Percentiles rank a stretch among this genome's conserved stretches.
Conservation (phyloP, 1,140 invertebrate species). For the Gonioctena quinquepunctata region DNA sequence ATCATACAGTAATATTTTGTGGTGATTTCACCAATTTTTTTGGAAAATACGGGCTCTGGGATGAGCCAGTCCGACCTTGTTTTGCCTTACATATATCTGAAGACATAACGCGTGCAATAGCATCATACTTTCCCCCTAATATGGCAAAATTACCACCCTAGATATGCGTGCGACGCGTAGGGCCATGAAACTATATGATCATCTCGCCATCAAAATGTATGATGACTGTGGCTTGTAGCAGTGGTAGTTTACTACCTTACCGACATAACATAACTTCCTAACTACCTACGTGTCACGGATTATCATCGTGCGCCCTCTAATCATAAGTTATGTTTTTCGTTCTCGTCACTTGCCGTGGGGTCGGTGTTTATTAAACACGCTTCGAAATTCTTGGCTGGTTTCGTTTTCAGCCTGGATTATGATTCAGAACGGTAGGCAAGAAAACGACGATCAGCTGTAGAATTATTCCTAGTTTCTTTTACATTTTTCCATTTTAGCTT, state of each 20-base stretch:
- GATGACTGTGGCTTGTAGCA: conserved; percentile 11
- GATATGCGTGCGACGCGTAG: background rate
- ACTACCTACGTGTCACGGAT: conserved; percentile 9
- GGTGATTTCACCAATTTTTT: too few relatives aligned
- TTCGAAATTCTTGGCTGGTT: too few relatives aligned
- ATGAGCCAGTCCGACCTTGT: too few relatives aligned
- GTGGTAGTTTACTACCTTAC: conserved; percentile 23
- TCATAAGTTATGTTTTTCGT: conserved; percentile 23
- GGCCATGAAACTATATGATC: background rate
- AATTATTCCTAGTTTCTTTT: too few relatives aligned
- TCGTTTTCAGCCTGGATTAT: too few relatives aligned
- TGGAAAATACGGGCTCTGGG: too few relatives aligned
- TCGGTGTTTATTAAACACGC: background rate
- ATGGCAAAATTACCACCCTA: background rate
- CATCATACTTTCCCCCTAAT: conserved; percentile 4
- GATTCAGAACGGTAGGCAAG: too few relatives aligned
- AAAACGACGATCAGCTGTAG: too few relatives aligned
- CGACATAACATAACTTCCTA: conserved; percentile 13
- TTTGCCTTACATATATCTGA: background rate
- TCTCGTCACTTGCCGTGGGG: background rate
- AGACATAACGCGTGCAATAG: conserved; percentile 5
- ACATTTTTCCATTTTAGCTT: too few relatives aligned
- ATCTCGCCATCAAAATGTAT: background rate
- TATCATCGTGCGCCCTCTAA: conserved; percentile 20
- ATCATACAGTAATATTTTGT: too few relatives aligned